Base-by-base conservation (phyloP, 53 echinoderm and acorn worm species). In the Hippasteria phrygiana region DNA sequence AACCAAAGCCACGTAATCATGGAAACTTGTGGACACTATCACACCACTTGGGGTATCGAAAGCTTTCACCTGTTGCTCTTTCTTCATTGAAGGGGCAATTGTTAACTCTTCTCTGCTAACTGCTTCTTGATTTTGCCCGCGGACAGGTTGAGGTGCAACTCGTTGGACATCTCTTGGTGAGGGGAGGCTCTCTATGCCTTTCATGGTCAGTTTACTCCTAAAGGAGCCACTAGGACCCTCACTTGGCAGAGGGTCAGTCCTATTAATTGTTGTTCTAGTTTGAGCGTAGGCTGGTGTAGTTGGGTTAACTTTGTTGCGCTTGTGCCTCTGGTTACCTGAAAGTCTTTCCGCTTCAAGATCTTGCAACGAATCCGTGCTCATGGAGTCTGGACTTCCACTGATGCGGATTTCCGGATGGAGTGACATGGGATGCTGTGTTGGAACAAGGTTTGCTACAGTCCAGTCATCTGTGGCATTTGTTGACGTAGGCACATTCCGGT, bases 1-100 rank as follows among this genome's bases (percentile, higher is more conserved):
- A 18, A 34, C 14, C 14, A 80, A 89, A 17, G 80, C 16, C 20
- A 89, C 22, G 29, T 73, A 89, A 24, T 89, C 89, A 35, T 79
- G 80, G 54, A 89, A 89, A 77, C 89, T 80, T 71, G 89, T 89
- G 6, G 89, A 89, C 80, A 89, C 89, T 26, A 89, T 89, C 22
- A 89, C 89, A 39, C 89, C 89, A 72, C 89, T 80, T 37, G 55
- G 33, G 43, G 80, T 89, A 16, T 71, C 89, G 6, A 14, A 12
- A 47, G 16, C 43, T 18, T 74, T 43, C 24, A 16, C 46, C 6
- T 24, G 31, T 16, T 74, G 46, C 22, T 83, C 83, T 65, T 22
- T 42, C 69, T 24, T 43, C 62, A 13, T 37, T 12, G 69, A 16
- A 45, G 9, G 16, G 43, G 11, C 43, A 3, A 31, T 14, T 10